A percentile compares a stretch with the other conserved stretches of the same genome.
Conservation (phyloP, 2,888 invertebrate species). For the Limnephilus marmoratus region DNA sequence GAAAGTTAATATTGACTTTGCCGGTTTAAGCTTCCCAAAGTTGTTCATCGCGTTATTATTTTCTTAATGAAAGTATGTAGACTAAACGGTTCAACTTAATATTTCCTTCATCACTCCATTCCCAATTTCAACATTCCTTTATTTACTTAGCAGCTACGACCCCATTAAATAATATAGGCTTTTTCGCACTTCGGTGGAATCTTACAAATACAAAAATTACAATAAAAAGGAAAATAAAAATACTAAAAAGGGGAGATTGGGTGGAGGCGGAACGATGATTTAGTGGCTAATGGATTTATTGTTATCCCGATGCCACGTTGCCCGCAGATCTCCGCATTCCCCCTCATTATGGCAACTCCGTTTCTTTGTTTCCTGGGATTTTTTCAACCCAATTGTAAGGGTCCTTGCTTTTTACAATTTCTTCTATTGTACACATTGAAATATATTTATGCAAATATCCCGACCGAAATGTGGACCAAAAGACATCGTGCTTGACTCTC, state of each 20-base stretch:
- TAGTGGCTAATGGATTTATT: slow-evolving; percentile 66
- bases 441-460: slow-evolving; percentile 47
- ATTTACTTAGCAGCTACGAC: slow-evolving; percentile 54
- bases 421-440: slow-evolving; percentile 37
- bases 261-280: slow-evolving; percentile 62
- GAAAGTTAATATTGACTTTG: background rate
- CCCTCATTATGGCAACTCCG: slow-evolving; percentile 63
- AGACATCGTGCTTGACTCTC: background rate
- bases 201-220: slow-evolving; percentile 64
- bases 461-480: slow-evolving; percentile 28
- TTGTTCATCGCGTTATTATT: background rate
- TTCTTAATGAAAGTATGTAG: background rate
- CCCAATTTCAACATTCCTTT: slow-evolving; percentile 47
- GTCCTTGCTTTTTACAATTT: slow-evolving; percentile 35
- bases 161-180: slow-evolving; percentile 62
- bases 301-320: slow-evolving; percentile 65
- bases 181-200: slow-evolving; percentile 48
- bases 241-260: slow-evolving; percentile 42
- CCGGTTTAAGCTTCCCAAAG: background rate
- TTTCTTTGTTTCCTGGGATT: slow-evolving; percentile 63
- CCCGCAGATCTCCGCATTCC: slow-evolving; percentile 56
- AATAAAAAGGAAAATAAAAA: slow-evolving; percentile 62
- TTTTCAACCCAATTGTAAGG: slow-evolving; percentile 62
- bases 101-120: background rate
- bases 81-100: slow-evolving; percentile 17